Percentiles rank a stretch among this genome's conserved stretches.
phyloP scores from a whole-genome alignment of 2,888 invertebrate species.

The Eudasyphora cyanicolor region DNA sequence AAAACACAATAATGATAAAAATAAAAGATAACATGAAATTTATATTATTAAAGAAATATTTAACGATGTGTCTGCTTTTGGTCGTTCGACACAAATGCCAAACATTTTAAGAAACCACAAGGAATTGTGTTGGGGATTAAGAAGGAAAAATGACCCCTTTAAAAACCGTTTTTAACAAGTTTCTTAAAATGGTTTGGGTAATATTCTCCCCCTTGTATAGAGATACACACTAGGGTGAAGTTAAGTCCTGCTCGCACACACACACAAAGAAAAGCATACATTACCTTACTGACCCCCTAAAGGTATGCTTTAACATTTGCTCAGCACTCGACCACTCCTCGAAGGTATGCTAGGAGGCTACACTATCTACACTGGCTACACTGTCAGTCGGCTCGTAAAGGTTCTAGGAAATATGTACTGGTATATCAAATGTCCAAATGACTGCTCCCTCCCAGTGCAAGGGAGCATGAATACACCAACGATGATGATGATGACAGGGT shows the following conservation, averaged over 20 bases:
- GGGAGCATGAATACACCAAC: not conserved
- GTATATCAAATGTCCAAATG: not conserved
- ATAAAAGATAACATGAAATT: slow-evolving; percentile 14
- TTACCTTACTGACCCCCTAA: slow-evolving; percentile 6
- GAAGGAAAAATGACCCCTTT: not conserved
- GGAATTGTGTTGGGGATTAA: not conserved
- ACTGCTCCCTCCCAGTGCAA: not conserved
- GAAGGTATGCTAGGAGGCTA: not conserved
- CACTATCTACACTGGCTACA: too few species aligned
- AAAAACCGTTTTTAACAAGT: not conserved
- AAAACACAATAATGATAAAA: not conserved
- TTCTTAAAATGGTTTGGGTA: not conserved
- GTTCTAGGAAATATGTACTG: not conserved
- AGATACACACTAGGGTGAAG: too few species aligned
- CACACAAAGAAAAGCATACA: not conserved
- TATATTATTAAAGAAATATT: not conserved
- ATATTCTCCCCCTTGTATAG: not conserved
- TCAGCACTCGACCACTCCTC: slow-evolving; percentile 9
- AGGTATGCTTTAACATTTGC: slow-evolving; percentile 27
- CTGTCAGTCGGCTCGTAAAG: too few species aligned
- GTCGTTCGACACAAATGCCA: not conserved
- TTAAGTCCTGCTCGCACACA: not conserved
- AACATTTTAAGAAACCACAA: slow-evolving; percentile 19
- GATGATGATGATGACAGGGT: slow-evolving; percentile 14
- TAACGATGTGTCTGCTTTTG: not conserved